These are phyloP conservation scores for western clawed frog (Xenopus tropicalis) DNA, from an alignment of 2,113 vertebrate species.

Conservation along the genomic window UCB_Xtro_10.0 CM004445.2:46939501-46940000, in stretches of 20 bases:
- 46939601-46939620: too few species aligned
- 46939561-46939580: too few species aligned
- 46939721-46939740: background rate
- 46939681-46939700: background rate
- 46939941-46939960: too few species aligned
- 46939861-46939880: conserved; percentile 22
- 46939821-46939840: conserved; percentile 10
- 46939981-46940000: too few species aligned
- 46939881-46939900: conserved; percentile 23
- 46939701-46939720: background rate
- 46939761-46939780: background rate
- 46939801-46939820: conserved; percentile 7
- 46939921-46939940: conserved; percentile 16
- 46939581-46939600: too few species aligned
- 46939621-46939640: too few species aligned
- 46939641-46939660: too few species aligned
- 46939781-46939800: conserved; percentile 9
- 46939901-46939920: conserved; percentile 11
- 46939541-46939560: too few species aligned
- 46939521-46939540: too few species aligned
- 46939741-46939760: background rate
- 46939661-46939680: background rate
- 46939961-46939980: too few species aligned
- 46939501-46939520: too few species aligned
- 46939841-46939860: conserved; percentile 7